Evolutionary conservation across 2,888 invertebrate species (phyloP).

Genomic region (Ornithoptera priamus): DNA sequence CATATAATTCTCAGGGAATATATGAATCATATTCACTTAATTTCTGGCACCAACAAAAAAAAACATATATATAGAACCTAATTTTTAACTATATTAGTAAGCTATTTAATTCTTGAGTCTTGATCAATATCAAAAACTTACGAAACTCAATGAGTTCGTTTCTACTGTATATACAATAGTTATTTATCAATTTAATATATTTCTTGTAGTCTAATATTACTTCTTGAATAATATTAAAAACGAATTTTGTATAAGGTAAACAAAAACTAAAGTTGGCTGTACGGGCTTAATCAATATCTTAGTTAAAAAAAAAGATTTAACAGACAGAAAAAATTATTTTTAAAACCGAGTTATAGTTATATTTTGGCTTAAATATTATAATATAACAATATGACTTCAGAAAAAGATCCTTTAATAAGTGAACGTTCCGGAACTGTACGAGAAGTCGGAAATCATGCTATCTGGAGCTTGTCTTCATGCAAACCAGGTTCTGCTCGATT

Average conservation of each 20-base stretch:
- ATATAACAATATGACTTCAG: conserved; percentile 53
- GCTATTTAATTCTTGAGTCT: too few species aligned
- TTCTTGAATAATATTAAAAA: too few species aligned
- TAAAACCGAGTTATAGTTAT: not conserved
- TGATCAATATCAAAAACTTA: too few species aligned
- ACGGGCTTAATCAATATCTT: not conserved
- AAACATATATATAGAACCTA: too few species aligned
- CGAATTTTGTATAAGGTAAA: not conserved
- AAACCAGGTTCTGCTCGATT: conserved; percentile 87
- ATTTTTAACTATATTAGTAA: too few species aligned
- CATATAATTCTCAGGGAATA: too few species aligned
- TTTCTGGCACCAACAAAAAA: too few species aligned
- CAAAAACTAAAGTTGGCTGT: not conserved
- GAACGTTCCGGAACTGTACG: conserved; percentile 75
- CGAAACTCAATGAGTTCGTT: too few species aligned
- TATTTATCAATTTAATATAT: too few species aligned
- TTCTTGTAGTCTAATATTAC: too few species aligned
- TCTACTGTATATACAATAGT: too few species aligned
- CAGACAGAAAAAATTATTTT: not conserved
- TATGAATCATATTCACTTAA: too few species aligned
- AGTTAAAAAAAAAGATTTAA: not conserved
- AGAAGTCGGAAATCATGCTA: conserved; percentile 95
- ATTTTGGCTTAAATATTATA: not conserved
- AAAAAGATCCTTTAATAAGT: conserved; percentile 71
- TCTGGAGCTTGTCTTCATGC: conserved; percentile 99